Conservation (phyloP, 2,888 invertebrate species). For the Drosophila mayaguana region DNA sequence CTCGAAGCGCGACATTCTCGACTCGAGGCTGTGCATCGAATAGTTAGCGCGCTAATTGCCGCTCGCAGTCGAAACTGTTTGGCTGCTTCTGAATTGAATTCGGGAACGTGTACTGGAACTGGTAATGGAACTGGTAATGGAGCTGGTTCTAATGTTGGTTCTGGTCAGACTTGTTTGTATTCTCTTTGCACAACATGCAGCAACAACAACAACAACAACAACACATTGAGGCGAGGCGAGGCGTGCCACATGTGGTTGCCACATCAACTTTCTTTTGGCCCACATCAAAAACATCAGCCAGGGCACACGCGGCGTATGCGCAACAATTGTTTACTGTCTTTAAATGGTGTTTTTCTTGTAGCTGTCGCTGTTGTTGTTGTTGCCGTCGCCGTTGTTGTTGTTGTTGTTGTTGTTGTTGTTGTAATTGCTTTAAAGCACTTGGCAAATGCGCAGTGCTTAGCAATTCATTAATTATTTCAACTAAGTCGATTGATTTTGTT, state of each 20-base stretch:
- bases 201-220: not conserved
- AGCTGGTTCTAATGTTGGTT: constrained; percentile 24
- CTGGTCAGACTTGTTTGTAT: constrained; percentile 60
- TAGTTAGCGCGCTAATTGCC: constrained; percentile 45
- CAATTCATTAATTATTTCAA: constrained; percentile 23
- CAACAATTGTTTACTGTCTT: constrained; percentile 38
- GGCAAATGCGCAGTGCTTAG: constrained; percentile 32
- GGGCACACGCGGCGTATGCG: constrained; percentile 58
- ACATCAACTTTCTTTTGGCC: constrained; percentile 62
- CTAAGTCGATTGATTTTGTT: constrained; percentile 21
- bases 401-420: constrained; percentile 4
- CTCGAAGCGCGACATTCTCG: constrained; percentile 15
- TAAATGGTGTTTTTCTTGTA: not conserved
- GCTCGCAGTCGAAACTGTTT: constrained; percentile 30
- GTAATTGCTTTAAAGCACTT: not conserved
- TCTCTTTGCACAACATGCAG: not conserved
- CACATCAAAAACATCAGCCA: constrained; percentile 16
- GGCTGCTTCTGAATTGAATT: constrained; percentile 5
- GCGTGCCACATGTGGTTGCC: constrained; percentile 26
- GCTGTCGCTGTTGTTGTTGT: not conserved
- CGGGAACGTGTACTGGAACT: constrained; percentile 2
- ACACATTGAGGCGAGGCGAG: not conserved
- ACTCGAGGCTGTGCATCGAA: constrained; percentile 6
- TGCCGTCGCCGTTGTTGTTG: not conserved
- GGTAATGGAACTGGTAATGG: constrained; percentile 1